phyloP scores from a whole-genome alignment of 2,797 vertebrate species.

The Ibycter americanus region DNA sequence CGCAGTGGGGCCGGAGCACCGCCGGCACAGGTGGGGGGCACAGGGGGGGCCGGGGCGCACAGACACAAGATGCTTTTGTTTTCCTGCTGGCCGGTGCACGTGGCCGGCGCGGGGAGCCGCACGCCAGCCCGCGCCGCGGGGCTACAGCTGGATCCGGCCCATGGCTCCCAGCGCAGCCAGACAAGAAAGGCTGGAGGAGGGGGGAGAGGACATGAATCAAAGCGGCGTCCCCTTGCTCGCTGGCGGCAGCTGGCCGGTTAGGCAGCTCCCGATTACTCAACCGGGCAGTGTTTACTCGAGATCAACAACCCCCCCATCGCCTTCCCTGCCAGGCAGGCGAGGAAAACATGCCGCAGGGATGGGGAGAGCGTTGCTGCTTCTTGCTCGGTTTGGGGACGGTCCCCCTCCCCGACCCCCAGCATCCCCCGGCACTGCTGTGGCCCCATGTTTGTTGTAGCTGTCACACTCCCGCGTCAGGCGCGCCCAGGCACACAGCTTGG shows the following conservation, averaged over 20 bases:
- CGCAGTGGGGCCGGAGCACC: rapidly evolving
- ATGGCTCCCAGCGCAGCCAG: slow-evolving; percentile 29
- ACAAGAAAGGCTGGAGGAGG: slow-evolving; percentile 18
- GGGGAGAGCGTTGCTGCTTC: not conserved
- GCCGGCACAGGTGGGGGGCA: not conserved
- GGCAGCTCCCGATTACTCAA: slow-evolving; percentile 62
- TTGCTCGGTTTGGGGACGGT: not conserved
- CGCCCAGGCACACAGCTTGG: not conserved
- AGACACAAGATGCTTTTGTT: slow-evolving; percentile 41
- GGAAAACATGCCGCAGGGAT: not conserved
- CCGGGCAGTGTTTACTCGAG: slow-evolving; percentile 55
- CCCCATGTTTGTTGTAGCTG: not conserved
- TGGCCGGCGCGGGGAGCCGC: not conserved
- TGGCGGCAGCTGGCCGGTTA: slow-evolving; percentile 42
- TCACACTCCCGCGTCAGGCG: not conserved
- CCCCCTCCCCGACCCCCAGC: rapidly evolving
- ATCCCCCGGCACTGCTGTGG: rapidly evolving
- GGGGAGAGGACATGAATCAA: slow-evolving; percentile 47
- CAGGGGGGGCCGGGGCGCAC: not conserved
- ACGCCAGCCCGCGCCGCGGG: slow-evolving; percentile 1
- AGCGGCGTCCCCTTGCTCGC: slow-evolving; percentile 35
- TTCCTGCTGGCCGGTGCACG: not conserved
- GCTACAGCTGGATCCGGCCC: slow-evolving; percentile 37
- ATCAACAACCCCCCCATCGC: slow-evolving; percentile 24
- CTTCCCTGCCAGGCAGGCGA: not conserved